A percentile compares a stretch with the other conserved stretches of the same genome.
These are phyloP conservation scores for Eremobia ochroleuca DNA, from an alignment of 2,888 invertebrate species.

Conservation along the genomic window DNA sequence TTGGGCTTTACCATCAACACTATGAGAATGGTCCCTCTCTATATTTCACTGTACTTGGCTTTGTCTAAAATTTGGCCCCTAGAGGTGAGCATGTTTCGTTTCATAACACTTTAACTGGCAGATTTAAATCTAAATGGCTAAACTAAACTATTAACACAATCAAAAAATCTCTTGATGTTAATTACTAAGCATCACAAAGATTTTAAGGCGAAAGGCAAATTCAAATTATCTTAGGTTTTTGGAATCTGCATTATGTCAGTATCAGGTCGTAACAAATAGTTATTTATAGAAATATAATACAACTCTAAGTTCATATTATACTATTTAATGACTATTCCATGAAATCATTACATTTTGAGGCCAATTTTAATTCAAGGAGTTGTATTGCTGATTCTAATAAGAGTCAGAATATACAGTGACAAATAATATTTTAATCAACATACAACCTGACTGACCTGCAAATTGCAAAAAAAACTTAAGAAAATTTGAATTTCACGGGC, in stretches of 20 bases:
- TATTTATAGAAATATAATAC: too few relatives aligned
- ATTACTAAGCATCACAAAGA: not conserved
- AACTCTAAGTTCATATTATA: too few relatives aligned
- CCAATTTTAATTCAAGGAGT: too few relatives aligned
- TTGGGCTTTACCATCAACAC: slow-evolving; percentile 92
- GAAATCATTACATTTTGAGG: too few relatives aligned
- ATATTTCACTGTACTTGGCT: slow-evolving; percentile 92
- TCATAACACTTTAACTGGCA: not conserved
- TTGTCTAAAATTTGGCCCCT: slow-evolving; percentile 94
- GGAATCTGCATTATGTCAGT: too few relatives aligned
- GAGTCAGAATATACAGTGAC: too few relatives aligned
- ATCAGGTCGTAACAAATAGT: too few relatives aligned
- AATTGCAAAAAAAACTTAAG: not conserved
- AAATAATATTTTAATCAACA: too few relatives aligned
- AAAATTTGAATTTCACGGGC: not conserved
- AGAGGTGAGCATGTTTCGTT: slow-evolving; percentile 90
- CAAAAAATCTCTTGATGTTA: not conserved
- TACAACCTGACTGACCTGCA: too few relatives aligned
- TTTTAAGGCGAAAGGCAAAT: not conserved
- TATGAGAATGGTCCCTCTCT: slow-evolving; percentile 92
- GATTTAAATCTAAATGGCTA: slow-evolving; percentile 5
- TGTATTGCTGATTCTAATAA: too few relatives aligned
- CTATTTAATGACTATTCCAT: too few relatives aligned
- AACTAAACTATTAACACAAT: not conserved
- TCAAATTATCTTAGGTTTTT: too few relatives aligned